phyloP scores from a whole-genome alignment of 2,888 invertebrate genomes.

The Nemurella pictetii region DNA sequence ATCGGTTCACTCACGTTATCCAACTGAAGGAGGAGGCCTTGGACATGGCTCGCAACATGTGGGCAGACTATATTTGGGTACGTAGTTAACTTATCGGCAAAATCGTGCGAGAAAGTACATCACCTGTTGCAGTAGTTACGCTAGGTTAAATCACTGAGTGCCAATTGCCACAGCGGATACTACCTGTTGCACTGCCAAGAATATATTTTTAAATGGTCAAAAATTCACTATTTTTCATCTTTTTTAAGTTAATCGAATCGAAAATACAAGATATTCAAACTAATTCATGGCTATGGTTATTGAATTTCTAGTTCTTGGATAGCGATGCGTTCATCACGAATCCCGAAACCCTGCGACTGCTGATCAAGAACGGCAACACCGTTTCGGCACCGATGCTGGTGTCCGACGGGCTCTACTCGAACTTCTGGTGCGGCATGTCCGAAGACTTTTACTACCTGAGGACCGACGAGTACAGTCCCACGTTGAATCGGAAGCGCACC shows the following conservation, averaged over 20 bases:
- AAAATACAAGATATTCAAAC: too few relatives aligned
- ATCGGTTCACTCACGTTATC: constrained; percentile 79
- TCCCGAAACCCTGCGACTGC: constrained; percentile 60
- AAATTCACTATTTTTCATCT: too few relatives aligned
- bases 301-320: constrained; percentile 76
- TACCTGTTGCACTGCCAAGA: too few relatives aligned
- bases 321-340: constrained; percentile 81
- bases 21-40: constrained; percentile 75
- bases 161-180: too few relatives aligned
- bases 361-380: constrained; percentile 65
- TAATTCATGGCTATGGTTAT: too few relatives aligned
- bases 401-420: constrained; percentile 87
- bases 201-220: too few relatives aligned
- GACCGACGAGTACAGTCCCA: constrained; percentile 81
- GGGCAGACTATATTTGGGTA: constrained; percentile 91
- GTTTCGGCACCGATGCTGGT: constrained; percentile 84
- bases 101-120: too few relatives aligned
- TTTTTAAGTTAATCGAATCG: too few relatives aligned
- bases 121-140: too few relatives aligned
- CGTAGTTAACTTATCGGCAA: too few relatives aligned
- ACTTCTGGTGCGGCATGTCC: constrained; percentile 96
- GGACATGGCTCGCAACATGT: constrained; percentile 68
- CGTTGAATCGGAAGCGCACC: constrained; percentile 66
- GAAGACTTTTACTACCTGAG: constrained; percentile 79
- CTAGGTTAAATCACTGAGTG: too few relatives aligned